Conservation (phyloP, 2,888 invertebrate genomes). For the Oeneis ivallda region DNA sequence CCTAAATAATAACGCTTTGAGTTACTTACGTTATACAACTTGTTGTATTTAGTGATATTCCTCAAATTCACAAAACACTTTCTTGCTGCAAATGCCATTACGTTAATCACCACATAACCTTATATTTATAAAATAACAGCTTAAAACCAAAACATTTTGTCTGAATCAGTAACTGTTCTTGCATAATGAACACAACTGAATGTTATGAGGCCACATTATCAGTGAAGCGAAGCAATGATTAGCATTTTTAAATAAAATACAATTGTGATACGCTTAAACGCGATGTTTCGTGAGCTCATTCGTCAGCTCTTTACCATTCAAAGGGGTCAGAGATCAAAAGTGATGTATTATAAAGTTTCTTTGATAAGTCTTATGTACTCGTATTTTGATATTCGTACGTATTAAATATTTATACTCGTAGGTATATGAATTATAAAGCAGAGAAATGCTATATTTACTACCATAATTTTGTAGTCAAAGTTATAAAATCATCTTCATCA, state of each 20-base stretch:
- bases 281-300: conserved; percentile 45
- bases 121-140: conserved; percentile 2
- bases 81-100: conserved; percentile 65
- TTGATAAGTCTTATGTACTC: conserved; percentile 4
- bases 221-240: conserved; percentile 59
- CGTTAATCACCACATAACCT: conserved; percentile 36
- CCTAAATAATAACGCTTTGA: conserved; percentile 51
- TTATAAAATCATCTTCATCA: too few species aligned
- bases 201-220: conserved; percentile 66
- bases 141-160: conserved; percentile 38
- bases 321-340: conserved; percentile 50
- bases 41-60: conserved; percentile 56
- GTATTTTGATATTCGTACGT: not conserved
- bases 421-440: too few species aligned
- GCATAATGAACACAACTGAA: conserved; percentile 48
- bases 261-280: conserved; percentile 51
- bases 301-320: conserved; percentile 33
- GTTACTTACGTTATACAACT: conserved; percentile 48
- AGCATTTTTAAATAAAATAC: conserved; percentile 55
- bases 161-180: conserved; percentile 26
- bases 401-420: not conserved
- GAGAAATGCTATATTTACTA: too few species aligned
- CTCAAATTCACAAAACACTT: conserved; percentile 60
- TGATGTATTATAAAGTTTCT: conserved; percentile 13
- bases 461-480: too few species aligned